These are phyloP conservation scores for Drosophila parthenogenetica DNA, from an alignment of 2,888 invertebrate species.

Conservation along the genomic window DNA sequence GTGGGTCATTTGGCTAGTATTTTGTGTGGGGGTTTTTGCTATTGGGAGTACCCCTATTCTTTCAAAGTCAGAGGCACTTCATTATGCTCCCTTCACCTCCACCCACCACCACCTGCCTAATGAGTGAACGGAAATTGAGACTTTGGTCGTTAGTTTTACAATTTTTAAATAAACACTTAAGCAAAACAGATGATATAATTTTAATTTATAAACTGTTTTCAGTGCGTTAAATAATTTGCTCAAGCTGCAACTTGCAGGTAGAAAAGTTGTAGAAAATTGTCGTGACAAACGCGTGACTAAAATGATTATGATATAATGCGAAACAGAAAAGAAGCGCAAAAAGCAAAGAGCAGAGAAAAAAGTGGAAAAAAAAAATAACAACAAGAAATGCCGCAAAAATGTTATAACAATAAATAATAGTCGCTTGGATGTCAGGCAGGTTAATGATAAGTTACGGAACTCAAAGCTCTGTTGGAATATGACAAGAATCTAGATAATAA, in stretches of 20 bases:
- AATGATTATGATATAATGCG: slow-evolving; percentile 64
- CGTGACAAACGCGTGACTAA: slow-evolving; percentile 65
- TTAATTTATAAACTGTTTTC: not conserved
- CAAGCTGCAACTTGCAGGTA: slow-evolving; percentile 26
- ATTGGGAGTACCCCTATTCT: slow-evolving; percentile 1
- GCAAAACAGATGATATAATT: slow-evolving; percentile 64
- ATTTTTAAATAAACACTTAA: slow-evolving; percentile 42
- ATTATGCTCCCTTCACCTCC: slow-evolving; percentile 29
- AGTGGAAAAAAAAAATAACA: not conserved
- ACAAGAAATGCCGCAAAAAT: slow-evolving; percentile 36
- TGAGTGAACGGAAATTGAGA: slow-evolving; percentile 69
- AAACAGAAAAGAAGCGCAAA: slow-evolving; percentile 7
- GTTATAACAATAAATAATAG: slow-evolving; percentile 54
- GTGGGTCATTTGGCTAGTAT: slow-evolving; percentile 40
- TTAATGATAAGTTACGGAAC: slow-evolving; percentile 30
- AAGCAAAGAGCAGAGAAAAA: slow-evolving; percentile 17
- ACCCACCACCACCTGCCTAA: slow-evolving; percentile 33
- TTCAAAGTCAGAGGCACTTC: slow-evolving; percentile 33
- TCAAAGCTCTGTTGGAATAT: slow-evolving; percentile 11
- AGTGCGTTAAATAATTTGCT: slow-evolving; percentile 8
- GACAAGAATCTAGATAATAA: slow-evolving; percentile 37
- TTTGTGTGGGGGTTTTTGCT: slow-evolving; percentile 25
- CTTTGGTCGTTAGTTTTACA: slow-evolving; percentile 36
- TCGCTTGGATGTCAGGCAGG: slow-evolving; percentile 6
- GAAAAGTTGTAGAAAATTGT: slow-evolving; percentile 18